Evolutionary conservation across 2,797 vertebrate species (phyloP).

Genomic region (Xenopus petersii): DNA sequence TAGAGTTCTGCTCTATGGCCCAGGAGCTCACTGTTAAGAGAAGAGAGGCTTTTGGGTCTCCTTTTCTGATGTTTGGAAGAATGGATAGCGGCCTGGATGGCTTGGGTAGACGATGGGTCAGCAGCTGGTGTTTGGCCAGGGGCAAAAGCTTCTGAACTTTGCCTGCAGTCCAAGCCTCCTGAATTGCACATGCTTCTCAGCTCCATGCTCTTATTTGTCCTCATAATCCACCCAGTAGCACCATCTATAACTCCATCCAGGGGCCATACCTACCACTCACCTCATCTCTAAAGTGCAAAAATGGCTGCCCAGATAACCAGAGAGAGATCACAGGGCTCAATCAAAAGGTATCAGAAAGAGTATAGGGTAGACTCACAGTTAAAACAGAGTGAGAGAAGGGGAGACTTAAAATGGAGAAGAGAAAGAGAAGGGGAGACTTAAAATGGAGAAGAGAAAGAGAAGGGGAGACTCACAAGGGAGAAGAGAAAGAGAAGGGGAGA

Average conservation of each 20-base stretch:
- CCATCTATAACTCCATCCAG: not conserved
- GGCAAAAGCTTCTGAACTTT: not conserved
- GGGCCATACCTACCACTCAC: not conserved
- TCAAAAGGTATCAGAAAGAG: not conserved
- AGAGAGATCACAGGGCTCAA: not conserved
- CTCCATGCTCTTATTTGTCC: conserved; percentile 13
- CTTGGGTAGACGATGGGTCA: not conserved
- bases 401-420: too few relatives aligned
- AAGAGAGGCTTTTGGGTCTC: conserved; percentile 79
- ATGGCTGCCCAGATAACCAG: not conserved
- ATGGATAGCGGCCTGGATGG: conserved; percentile 60
- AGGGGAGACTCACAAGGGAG: too few relatives aligned
- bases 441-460: too few relatives aligned
- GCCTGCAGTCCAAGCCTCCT: conserved; percentile 1
- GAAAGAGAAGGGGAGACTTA: too few relatives aligned
- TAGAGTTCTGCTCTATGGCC: conserved; percentile 35
- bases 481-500: too few relatives aligned
- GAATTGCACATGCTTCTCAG: not conserved
- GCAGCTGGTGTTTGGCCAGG: not conserved
- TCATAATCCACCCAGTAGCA: not conserved
- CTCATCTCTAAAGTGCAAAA: too few relatives aligned
- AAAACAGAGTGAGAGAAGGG: not conserved
- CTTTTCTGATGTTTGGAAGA: conserved; percentile 62
- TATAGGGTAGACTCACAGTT: too few relatives aligned
- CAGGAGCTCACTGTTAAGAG: conserved; percentile 56